Conservation (phyloP, 2,797 vertebrate genomes). For the Geotrypetes seraphini region DNA sequence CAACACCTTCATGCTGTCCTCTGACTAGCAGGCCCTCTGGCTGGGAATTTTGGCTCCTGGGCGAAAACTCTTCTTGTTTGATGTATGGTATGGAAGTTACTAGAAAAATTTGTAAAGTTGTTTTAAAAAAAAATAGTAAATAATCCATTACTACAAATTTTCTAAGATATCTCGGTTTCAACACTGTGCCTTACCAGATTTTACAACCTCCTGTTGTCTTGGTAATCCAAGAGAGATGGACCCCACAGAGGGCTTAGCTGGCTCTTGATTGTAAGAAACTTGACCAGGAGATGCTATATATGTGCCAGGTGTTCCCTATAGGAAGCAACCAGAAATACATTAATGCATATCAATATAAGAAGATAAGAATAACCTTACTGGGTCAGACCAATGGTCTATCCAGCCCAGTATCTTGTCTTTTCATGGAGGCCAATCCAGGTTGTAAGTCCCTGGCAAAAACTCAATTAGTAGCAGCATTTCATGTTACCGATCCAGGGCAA, state of each 20-base stretch:
- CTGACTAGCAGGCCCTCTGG: slow-evolving; percentile 71
- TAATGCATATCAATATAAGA: too few relatives aligned
- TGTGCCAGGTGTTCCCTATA: slow-evolving; percentile 90
- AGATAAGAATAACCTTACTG: too few relatives aligned
- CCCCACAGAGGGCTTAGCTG: slow-evolving; percentile 79
- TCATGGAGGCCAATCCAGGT: too few relatives aligned
- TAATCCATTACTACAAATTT: not conserved
- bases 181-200: slow-evolving; percentile 65
- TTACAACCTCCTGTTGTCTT: slow-evolving; percentile 82
- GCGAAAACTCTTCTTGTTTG: slow-evolving; percentile 80
- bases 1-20: slow-evolving; percentile 75
- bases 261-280: slow-evolving; percentile 74
- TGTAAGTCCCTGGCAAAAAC: too few relatives aligned
- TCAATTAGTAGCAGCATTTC: too few relatives aligned
- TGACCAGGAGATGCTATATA: slow-evolving; percentile 85
- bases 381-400: too few relatives aligned
- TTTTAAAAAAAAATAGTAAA: not conserved
- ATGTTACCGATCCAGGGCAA: too few relatives aligned
- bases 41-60: slow-evolving; percentile 64
- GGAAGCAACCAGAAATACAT: slow-evolving; percentile 1
- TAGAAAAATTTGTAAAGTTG: slow-evolving; percentile 5
- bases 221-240: slow-evolving; percentile 93
- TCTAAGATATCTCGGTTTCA: not conserved
- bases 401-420: too few relatives aligned
- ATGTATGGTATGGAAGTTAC: slow-evolving; percentile 61